These are phyloP conservation scores for Hirtodrosophila alboralis DNA, from an alignment of 2,888 invertebrate genomes.

Conservation along the genomic window DNA sequence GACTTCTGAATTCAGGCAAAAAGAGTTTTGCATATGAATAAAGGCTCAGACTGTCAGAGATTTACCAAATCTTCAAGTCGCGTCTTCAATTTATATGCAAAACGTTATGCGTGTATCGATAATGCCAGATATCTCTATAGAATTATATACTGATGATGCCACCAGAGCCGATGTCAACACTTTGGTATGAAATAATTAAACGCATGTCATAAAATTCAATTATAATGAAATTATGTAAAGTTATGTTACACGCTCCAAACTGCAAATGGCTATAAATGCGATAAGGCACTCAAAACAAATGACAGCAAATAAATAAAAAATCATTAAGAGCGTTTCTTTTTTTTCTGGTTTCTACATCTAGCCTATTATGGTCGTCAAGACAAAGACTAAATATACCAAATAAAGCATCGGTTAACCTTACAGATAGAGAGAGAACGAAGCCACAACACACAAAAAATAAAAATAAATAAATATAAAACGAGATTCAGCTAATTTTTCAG, in stretches of 20 bases:
- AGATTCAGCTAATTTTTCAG: conserved; percentile 44
- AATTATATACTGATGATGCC: conserved; percentile 50
- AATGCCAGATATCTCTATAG: conserved; percentile 35
- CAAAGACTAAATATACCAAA: conserved; percentile 56
- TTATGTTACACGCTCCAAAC: conserved; percentile 67
- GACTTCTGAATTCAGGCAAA: conserved; percentile 64
- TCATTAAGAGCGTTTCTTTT: conserved; percentile 62
- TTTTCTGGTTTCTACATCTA: conserved; percentile 29
- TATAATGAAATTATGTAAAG: conserved; percentile 72
- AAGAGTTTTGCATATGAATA: conserved; percentile 69
- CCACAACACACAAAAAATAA: too few relatives aligned
- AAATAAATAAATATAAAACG: too few relatives aligned
- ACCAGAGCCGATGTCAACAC: conserved; percentile 47
- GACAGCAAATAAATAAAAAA: conserved; percentile 72
- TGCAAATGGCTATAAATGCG: conserved; percentile 30
- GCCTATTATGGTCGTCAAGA: conserved; percentile 42
- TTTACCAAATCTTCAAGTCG: conserved; percentile 12
- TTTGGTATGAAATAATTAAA: conserved; percentile 61
- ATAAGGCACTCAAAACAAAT: conserved; percentile 58
- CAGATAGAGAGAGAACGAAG: conserved; percentile 26
- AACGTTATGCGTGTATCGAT: conserved; percentile 49
- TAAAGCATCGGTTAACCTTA: conserved; percentile 55
- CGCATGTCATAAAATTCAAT: conserved; percentile 60
- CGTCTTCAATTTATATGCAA: conserved; percentile 61
- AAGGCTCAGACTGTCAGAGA: too few relatives aligned